phyloP scores from a whole-genome alignment of 2,888 invertebrate genomes.

The Operophtera brumata region DNA sequence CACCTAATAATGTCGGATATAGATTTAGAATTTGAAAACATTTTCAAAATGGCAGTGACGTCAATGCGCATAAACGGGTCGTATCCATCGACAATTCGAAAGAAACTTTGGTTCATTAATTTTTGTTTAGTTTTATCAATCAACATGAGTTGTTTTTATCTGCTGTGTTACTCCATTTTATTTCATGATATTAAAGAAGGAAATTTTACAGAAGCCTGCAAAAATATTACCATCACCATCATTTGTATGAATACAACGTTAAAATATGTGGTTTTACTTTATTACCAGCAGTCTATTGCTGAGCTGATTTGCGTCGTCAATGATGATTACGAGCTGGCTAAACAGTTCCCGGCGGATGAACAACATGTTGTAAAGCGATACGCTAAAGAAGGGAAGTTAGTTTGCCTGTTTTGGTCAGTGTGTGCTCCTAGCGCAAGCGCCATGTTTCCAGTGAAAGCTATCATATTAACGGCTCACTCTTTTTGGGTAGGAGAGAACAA shows the following conservation, averaged over 20 bases:
- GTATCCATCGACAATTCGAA: slow-evolving; percentile 41
- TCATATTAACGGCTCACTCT: slow-evolving; percentile 46
- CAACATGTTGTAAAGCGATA: slow-evolving; percentile 44
- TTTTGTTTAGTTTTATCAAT: slow-evolving; percentile 32
- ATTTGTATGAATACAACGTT: slow-evolving; percentile 46
- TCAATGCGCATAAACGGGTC: slow-evolving; percentile 45
- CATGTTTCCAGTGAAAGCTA: slow-evolving; percentile 54
- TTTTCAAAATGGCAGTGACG: slow-evolving; percentile 40
- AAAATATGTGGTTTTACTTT: slow-evolving; percentile 50
- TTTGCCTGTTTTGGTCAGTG: slow-evolving; percentile 52
- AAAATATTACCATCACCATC: slow-evolving; percentile 50
- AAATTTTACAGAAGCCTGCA: slow-evolving; percentile 49
- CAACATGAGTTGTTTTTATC: slow-evolving; percentile 21
- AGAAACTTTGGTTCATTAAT: slow-evolving; percentile 40
- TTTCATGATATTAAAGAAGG: slow-evolving; percentile 43
- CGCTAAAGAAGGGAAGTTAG: slow-evolving; percentile 42
- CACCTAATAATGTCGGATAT: slow-evolving; percentile 6
- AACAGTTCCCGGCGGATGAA: slow-evolving; percentile 41
- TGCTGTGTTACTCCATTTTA: slow-evolving; percentile 46
- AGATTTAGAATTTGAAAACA: slow-evolving; percentile 40
- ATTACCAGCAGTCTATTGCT: slow-evolving; percentile 40
- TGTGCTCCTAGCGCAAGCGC: slow-evolving; percentile 37
- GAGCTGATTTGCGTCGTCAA: slow-evolving; percentile 46
- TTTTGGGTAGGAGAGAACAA: slow-evolving; percentile 43
- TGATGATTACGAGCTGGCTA: slow-evolving; percentile 47